phyloP scores from a whole-genome alignment of 1,140 invertebrate genomes.

The Drosophila guanche region DNA sequence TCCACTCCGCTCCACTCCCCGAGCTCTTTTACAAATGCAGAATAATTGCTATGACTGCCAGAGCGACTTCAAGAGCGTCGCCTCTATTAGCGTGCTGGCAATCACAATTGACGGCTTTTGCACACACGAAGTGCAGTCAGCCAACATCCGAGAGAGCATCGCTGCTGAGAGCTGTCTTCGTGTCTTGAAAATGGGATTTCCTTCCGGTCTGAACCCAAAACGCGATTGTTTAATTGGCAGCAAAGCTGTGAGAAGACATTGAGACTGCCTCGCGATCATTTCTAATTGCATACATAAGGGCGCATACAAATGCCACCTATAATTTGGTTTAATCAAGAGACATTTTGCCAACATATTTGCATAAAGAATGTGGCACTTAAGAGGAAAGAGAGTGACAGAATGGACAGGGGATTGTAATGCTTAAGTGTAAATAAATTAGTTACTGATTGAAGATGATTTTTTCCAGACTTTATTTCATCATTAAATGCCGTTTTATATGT shows the following conservation, averaged over 20 bases:
- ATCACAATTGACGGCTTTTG: slow-evolving; percentile 74
- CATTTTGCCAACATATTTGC: slow-evolving; percentile 1
- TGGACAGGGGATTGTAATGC: background rate
- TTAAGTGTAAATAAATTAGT: too few relatives aligned
- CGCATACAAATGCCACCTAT: slow-evolving; percentile 28
- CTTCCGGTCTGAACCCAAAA: slow-evolving; percentile 51
- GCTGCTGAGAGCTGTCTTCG: slow-evolving; percentile 40
- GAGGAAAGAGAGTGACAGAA: slow-evolving; percentile 1
- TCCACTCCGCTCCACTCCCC: background rate
- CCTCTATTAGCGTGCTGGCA: slow-evolving; percentile 72
- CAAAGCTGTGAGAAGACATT: slow-evolving; percentile 2
- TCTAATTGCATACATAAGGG: slow-evolving; percentile 61
- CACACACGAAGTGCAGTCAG: slow-evolving; percentile 61
- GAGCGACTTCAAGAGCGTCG: slow-evolving; percentile 23
- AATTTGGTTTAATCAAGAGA: slow-evolving; percentile 25
- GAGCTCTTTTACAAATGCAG: slow-evolving; percentile 23
- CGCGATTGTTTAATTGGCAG: slow-evolving; percentile 40
- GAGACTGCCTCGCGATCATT: background rate
- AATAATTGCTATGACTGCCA: slow-evolving; percentile 70
- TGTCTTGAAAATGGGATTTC: slow-evolving; percentile 62
- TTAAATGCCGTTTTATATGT: too few relatives aligned
- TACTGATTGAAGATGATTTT: too few relatives aligned
- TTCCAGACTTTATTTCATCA: too few relatives aligned
- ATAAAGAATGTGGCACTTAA: background rate
- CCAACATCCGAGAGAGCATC: slow-evolving; percentile 53